Percentiles rank a stretch among this genome's conserved stretches.
These are phyloP conservation scores for Brevimyrus niger DNA, from an alignment of 2,113 vertebrate genomes.

Conservation along the genomic window DNA sequence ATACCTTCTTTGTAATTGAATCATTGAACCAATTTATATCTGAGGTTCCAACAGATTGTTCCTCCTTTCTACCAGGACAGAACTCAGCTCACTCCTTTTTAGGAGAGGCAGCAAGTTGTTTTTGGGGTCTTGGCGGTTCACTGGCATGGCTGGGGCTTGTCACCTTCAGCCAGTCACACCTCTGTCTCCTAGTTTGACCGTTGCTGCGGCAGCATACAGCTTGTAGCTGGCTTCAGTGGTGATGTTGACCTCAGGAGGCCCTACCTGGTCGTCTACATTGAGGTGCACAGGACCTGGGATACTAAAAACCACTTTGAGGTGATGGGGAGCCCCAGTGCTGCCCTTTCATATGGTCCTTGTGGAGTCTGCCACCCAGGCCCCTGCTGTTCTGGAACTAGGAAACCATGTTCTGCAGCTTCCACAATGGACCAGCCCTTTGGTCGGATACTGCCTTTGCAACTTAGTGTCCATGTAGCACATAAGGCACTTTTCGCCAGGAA, in stretches of 20 bases:
- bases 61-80: not conserved
- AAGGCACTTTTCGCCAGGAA: too few relatives aligned
- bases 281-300: not conserved
- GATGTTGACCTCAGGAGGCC: not conserved
- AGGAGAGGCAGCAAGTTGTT: not conserved
- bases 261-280: not conserved
- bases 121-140: not conserved
- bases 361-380: not conserved
- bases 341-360: not conserved
- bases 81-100: not conserved
- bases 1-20: not conserved
- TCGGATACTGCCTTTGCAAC: too few relatives aligned
- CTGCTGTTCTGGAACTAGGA: not conserved
- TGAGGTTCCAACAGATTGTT: not conserved
- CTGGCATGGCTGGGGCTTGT: not conserved
- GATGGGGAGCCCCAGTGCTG: not conserved
- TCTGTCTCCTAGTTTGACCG: not conserved
- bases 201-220: not conserved
- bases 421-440: not conserved
- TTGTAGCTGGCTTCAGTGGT: not conserved
- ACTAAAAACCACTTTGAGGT: too few relatives aligned
- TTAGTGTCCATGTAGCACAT: too few relatives aligned
- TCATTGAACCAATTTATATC: not conserved
- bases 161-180: not conserved
- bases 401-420: not conserved